Base-by-base conservation (phyloP, 1,140 invertebrate species). In the Eupeodes corollae region DNA sequence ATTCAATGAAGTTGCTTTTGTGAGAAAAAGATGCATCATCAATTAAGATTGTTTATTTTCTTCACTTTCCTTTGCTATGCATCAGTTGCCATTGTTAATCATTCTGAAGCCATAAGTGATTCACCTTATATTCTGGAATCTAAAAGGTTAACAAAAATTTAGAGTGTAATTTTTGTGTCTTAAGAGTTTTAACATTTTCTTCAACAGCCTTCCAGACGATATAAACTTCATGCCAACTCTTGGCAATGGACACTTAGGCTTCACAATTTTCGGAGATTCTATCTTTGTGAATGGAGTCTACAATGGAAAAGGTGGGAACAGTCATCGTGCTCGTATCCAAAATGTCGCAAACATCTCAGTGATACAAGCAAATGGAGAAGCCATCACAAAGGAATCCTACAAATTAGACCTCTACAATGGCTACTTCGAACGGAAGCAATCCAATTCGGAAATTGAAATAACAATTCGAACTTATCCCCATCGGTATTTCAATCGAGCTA, bases 211-310 rank as follows among this genome's bases (percentile, higher is more conserved):
- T 11, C 75, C 75, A 11, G 47, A 59, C 1, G 72, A 77, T 43
- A 54, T 71, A 1, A 69, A 66, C 30, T 74, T 77, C 51, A 76
- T 77, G 75, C 70, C 73, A 8, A 76, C 74, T 3, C 56, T 78
- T 3, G 71, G 74, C 0, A 78, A 77, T 50, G 76, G 76, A 1
- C 75, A 78, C 47, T 46, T 78, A 15, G 75, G 75, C 0, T 74
- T 75, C 11, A 74, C 75, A 16, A 55, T 77, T n/a, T 76, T 74
- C 54, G 74, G 75, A 15, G 69, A 76, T 51, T 69, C 75, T 3
- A 70, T 78, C 1, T 76, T 74, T 40, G 73, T 77, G 66, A 77
- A 77, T 45, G 75, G 75, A 0, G 52, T 77, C 0, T 78, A 77
- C 52, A 77, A 76, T 54, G 76, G 75, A 1, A 54, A 56, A 1